A percentile compares a stretch with the other conserved stretches of the same genome.
Evolutionary conservation across 2,113 vertebrate genomes (phyloP).

Genomic region (Gymnorhina tibicen): DNA sequence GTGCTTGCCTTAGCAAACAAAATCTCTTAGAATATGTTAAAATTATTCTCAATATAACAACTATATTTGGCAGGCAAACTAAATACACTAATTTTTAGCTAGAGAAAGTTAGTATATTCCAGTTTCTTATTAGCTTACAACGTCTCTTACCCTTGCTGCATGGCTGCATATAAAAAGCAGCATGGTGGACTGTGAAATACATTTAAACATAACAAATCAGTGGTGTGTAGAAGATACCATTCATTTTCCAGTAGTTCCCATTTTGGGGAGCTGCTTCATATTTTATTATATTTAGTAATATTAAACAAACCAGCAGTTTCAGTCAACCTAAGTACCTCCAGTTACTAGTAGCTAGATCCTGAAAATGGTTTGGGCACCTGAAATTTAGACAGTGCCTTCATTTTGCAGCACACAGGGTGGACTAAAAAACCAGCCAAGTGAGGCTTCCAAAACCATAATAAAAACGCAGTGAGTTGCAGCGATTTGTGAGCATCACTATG

Average conservation of each 20-base stretch:
- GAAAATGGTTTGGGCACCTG: neutral
- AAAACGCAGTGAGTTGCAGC: neutral
- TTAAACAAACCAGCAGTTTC: neutral
- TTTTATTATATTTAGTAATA: neutral
- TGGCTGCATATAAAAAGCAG: neutral
- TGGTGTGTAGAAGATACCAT: neutral
- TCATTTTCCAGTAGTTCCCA: neutral
- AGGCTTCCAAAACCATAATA: neutral
- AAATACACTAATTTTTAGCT: neutral
- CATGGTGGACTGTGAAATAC: neutral
- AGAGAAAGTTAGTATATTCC: neutral
- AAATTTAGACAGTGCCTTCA: neutral
- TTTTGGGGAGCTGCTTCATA: neutral
- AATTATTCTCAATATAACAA: neutral
- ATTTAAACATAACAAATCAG: neutral
- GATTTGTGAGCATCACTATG: fast-evolving
- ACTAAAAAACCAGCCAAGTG: neutral
- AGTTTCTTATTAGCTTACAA: neutral
- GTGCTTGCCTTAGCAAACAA: constrained; percentile 39
- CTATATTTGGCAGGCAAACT: neutral
- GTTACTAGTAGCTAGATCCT: neutral
- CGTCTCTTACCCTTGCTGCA: neutral
- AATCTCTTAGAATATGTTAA: constrained; percentile 22
- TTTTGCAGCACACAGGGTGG: neutral
- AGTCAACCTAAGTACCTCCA: neutral